These are phyloP conservation scores for Hapalemur alaotrensis DNA, from an alignment of 2,797 vertebrate genomes.

Conservation along the genomic window DNA sequence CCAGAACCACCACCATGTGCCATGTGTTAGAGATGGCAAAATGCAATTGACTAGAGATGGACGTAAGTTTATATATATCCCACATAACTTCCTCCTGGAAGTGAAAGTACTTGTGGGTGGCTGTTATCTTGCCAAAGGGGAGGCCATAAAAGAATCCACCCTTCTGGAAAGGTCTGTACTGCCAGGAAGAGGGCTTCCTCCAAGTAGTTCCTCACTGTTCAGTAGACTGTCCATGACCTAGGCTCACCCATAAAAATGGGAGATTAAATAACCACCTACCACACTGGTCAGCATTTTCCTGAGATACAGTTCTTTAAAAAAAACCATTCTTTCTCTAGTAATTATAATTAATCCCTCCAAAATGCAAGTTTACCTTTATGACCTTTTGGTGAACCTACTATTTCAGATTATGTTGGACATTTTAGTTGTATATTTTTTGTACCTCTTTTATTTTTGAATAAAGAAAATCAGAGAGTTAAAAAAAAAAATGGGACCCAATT, in stretches of 20 bases:
- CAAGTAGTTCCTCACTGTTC: background rate
- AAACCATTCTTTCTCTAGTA: constrained; percentile 32
- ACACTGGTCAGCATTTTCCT: background rate
- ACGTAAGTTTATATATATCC: background rate
- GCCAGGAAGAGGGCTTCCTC: background rate
- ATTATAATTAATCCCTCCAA: background rate
- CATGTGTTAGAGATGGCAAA: background rate
- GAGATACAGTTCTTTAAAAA: background rate
- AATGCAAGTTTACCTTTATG: background rate
- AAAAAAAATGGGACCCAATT: too few relatives aligned
- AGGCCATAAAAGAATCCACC: background rate
- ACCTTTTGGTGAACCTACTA: background rate
- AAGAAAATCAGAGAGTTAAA: constrained; percentile 53
- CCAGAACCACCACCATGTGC: background rate
- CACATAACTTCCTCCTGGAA: background rate
- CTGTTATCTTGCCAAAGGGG: background rate
- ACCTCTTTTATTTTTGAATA: constrained; percentile 75
- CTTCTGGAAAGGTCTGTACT: background rate
- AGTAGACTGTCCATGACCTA: too few relatives aligned
- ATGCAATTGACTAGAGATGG: background rate
- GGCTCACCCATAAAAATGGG: too few relatives aligned
- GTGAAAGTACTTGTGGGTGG: too few relatives aligned
- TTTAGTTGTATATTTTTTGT: constrained; percentile 20
- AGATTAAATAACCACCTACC: too few relatives aligned
- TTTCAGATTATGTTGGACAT: background rate